Evolutionary conservation across 2,888 invertebrate species (phyloP).

Genomic region (Tholera decimalis): DNA sequence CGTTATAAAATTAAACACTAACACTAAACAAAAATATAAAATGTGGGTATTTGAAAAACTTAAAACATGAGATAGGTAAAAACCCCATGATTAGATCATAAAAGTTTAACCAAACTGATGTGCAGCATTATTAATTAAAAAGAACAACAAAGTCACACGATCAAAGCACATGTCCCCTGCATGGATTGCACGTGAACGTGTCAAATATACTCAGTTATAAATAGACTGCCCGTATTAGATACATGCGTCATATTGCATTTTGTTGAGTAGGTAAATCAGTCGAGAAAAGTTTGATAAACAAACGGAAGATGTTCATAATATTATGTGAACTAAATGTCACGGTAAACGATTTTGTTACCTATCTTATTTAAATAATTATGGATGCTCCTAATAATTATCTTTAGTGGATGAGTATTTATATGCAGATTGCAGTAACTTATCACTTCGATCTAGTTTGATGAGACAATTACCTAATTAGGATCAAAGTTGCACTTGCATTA

Average conservation of each 20-base stretch:
- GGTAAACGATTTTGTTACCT: constrained; percentile 2
- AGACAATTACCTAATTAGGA: background rate
- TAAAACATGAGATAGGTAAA: background rate
- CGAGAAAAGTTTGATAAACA: background rate
- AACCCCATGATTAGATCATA: background rate
- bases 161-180: constrained; percentile 31
- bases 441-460: constrained; percentile 14
- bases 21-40: background rate
- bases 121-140: constrained; percentile 1
- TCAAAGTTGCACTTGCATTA: constrained; percentile 4
- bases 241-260: constrained; percentile 29
- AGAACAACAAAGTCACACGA: constrained; percentile 21
- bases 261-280: background rate
- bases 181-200: constrained; percentile 33
- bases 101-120: background rate
- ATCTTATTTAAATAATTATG: background rate
- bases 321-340: constrained; percentile 5
- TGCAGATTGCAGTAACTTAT: background rate
- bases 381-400: constrained; percentile 6
- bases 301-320: constrained; percentile 14
- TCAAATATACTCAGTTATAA: constrained; percentile 30
- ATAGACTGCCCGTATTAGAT: constrained; percentile 25
- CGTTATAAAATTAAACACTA: background rate
- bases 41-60: background rate
- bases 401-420: background rate